Percentiles rank a stretch among this genome's conserved stretches.
These are phyloP conservation scores for Campoletis raptor DNA, from an alignment of 2,888 invertebrate genomes.

Conservation along the genomic window DNA sequence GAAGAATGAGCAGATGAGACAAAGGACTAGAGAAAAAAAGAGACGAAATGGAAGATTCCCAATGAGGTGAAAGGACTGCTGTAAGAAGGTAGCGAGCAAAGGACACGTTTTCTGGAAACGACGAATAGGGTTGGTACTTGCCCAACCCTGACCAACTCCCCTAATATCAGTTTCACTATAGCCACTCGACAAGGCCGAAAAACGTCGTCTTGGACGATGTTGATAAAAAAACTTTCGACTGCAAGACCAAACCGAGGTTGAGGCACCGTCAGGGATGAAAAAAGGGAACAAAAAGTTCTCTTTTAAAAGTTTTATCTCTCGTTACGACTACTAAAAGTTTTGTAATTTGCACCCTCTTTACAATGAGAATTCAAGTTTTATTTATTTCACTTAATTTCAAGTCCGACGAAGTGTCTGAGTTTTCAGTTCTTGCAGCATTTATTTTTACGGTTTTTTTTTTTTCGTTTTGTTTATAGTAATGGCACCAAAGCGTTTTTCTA, in stretches of 20 bases:
- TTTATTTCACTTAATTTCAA: not conserved
- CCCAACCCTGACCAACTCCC: slow-evolving; percentile 53
- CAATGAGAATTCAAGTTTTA: not conserved
- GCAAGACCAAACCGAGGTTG: not conserved
- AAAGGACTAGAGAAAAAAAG: not conserved
- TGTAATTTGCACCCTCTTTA: slow-evolving; percentile 2
- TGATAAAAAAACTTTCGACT: slow-evolving; percentile 6
- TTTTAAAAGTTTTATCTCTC: slow-evolving; percentile 33
- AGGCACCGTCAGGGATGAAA: not conserved
- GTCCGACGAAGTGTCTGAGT: not conserved
- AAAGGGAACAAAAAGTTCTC: slow-evolving; percentile 5
- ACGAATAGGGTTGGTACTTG: slow-evolving; percentile 41
- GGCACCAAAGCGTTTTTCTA: no score
- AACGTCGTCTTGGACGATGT: not conserved
- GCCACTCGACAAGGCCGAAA: slow-evolving; percentile 1
- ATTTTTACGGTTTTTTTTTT: not conserved
- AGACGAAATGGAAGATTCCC: not conserved
- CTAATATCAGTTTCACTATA: slow-evolving; percentile 7
- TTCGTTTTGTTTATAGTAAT: not conserved
- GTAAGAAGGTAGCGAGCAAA: not conserved
- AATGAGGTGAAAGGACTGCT: slow-evolving; percentile 5
- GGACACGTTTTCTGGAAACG: slow-evolving; percentile 5
- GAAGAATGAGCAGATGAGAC: slow-evolving; percentile 17
- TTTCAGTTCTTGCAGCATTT: not conserved
- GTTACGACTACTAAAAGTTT: slow-evolving; percentile 3